These are phyloP conservation scores for Apeira syringaria DNA, from an alignment of 2,888 invertebrate genomes.

Conservation along the genomic window DNA sequence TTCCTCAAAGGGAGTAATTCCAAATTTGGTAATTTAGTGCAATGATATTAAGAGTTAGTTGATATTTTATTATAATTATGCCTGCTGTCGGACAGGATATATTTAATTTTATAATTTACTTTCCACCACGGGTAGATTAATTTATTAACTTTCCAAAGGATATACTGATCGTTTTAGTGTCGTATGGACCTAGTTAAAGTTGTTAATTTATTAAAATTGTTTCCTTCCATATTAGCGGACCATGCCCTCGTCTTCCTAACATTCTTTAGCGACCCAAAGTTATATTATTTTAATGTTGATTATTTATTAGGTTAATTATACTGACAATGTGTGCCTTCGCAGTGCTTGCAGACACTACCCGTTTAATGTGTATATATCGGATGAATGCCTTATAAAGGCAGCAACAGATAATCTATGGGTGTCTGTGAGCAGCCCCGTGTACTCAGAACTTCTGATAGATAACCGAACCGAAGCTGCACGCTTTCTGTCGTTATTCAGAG, in stretches of 20 bases:
- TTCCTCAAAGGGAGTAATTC: slow-evolving; percentile 77
- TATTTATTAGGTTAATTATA: slow-evolving; percentile 65
- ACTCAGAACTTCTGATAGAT: no score
- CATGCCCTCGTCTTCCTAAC: slow-evolving; percentile 74
- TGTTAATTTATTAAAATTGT: slow-evolving; percentile 54
- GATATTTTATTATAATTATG: slow-evolving; percentile 43
- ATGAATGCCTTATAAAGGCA: slow-evolving; percentile 3
- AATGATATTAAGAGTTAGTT: slow-evolving; percentile 73
- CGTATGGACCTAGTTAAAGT: slow-evolving; percentile 46
- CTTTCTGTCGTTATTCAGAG: no score
- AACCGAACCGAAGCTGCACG: no score
- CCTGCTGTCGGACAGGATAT: slow-evolving; percentile 33
- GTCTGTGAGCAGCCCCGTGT: slow-evolving; percentile 22
- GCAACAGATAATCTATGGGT: background rate
- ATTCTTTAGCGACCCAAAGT: slow-evolving; percentile 74
- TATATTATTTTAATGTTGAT: slow-evolving; percentile 68
- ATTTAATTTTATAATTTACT: slow-evolving; percentile 36
- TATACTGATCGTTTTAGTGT: slow-evolving; percentile 32
- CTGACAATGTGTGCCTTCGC: slow-evolving; percentile 11
- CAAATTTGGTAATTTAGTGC: slow-evolving; percentile 76
- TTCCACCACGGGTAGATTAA: slow-evolving; percentile 48
- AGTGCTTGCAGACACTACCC: slow-evolving; percentile 2
- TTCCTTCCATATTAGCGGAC: slow-evolving; percentile 59
- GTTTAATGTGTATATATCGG: background rate
- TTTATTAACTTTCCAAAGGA: slow-evolving; percentile 36